Evolutionary conservation across 2,888 invertebrate species (phyloP).

Genomic region (Laothoe populi): DNA sequence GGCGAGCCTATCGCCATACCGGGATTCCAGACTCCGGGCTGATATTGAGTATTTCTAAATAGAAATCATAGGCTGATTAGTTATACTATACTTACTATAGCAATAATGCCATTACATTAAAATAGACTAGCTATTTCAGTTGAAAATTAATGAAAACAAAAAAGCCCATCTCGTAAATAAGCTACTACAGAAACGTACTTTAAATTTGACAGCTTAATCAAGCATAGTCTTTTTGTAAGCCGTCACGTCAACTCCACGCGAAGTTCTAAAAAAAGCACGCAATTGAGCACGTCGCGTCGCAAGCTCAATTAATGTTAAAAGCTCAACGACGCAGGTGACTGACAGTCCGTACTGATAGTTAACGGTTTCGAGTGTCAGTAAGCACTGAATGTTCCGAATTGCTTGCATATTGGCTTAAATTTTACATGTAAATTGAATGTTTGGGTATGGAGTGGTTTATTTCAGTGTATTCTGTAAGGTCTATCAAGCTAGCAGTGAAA

Average conservation of each 20-base stretch:
- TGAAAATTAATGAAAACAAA: not conserved
- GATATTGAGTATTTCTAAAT: too few relatives aligned
- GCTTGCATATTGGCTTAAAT: not conserved
- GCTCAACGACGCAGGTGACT: conserved; percentile 20
- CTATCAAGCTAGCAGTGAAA: too few relatives aligned
- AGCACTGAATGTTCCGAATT: not conserved
- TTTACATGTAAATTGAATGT: conserved; percentile 12
- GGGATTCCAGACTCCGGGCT: too few relatives aligned
- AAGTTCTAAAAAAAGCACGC: conserved; percentile 22
- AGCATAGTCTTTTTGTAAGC: not conserved
- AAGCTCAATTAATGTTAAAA: conserved; percentile 27
- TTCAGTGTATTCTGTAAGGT: too few relatives aligned
- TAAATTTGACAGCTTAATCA: not conserved
- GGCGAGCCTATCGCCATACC: too few relatives aligned
- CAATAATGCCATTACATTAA: too few relatives aligned
- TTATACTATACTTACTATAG: too few relatives aligned
- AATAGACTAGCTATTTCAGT: too few relatives aligned
- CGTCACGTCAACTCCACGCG: conserved; percentile 1
- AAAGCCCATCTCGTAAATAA: not conserved
- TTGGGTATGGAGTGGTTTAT: not conserved
- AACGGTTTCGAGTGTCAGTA: conserved; percentile 20
- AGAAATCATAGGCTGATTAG: too few relatives aligned
- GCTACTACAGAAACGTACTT: not conserved
- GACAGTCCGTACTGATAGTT: conserved; percentile 23
- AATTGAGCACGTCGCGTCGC: conserved; percentile 24